A percentile compares a stretch with the other conserved stretches of the same genome.
Conservation (phyloP, 2,888 invertebrate species). For the Epistrophe eligans region DNA sequence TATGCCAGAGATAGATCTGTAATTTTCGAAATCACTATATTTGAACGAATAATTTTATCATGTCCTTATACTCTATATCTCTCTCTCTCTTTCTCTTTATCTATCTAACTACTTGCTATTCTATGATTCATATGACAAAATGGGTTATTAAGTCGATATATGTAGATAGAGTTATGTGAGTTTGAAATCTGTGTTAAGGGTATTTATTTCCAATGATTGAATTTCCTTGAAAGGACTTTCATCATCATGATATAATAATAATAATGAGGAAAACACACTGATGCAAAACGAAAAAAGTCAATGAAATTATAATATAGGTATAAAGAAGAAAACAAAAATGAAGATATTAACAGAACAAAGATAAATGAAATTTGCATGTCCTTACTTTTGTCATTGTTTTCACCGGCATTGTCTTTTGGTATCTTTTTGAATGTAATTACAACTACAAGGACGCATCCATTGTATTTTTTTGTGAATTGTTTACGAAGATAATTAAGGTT, state of each 20-base stretch:
- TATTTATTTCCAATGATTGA: slow-evolving; percentile 25
- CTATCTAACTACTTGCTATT: not conserved
- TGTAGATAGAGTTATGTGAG: not conserved
- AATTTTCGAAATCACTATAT: slow-evolving; percentile 74
- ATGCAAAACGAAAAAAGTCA: slow-evolving; percentile 4
- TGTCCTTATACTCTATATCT: slow-evolving; percentile 9
- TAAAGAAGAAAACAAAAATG: not conserved
- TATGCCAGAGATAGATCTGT: slow-evolving; percentile 83
- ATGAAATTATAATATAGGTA: slow-evolving; percentile 16
- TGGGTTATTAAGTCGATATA: slow-evolving; percentile 20
- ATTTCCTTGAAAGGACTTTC: slow-evolving; percentile 13
- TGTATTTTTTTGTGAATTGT: slow-evolving; percentile 40
- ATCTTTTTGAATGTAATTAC: slow-evolving; percentile 81
- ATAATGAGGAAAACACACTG: not conserved
- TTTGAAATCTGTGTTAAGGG: slow-evolving; percentile 9
- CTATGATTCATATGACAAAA: not conserved
- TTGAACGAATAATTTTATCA: slow-evolving; percentile 63
- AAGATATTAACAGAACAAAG: slow-evolving; percentile 16
- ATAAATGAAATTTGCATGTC: slow-evolving; percentile 53
- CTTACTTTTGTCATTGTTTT: slow-evolving; percentile 72
- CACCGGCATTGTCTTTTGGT: slow-evolving; percentile 60
- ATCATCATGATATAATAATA: not conserved
- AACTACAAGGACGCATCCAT: slow-evolving; percentile 79
- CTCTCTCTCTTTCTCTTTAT: too few species aligned
- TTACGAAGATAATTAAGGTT: slow-evolving; percentile 74